Base-by-base conservation (phyloP, 2,797 vertebrate species). In the Tadarida brasiliensis region DNA sequence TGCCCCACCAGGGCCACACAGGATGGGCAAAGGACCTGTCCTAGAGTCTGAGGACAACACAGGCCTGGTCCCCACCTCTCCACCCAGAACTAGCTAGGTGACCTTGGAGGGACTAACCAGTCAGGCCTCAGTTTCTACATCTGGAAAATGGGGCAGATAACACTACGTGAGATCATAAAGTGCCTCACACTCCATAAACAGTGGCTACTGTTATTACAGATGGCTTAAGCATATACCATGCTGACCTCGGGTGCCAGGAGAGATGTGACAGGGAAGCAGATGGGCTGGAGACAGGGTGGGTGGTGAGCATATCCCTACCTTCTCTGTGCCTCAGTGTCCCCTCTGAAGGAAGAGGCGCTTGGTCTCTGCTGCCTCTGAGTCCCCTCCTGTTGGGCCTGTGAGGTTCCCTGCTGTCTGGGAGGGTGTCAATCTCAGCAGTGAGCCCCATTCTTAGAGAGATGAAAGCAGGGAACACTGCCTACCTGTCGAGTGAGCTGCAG, bases 101-200 rank as follows among this genome's bases (percentile, higher is more conserved):
- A 93, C 54, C 73, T 70, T 78, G 63, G 57, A 63, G n/a, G 39
- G 82, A 74, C 73, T 85, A 63, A 63, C 39, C 74, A 35, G 77
- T 67, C 15, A 0, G 28, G 78, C 51, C 87, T 96, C 71, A 67
- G 92, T 91, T 90, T 92, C 93, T 84, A 49, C 59, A 70, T 81
- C 92, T 91, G 78, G 59, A 67, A 97, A 96, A 86, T 17, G 90
- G 80, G 49, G 65, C 71, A 54, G 70, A 67, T 81, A 88, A 91
- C 39, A 47, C 49, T 17, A 11, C 57, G 63, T 10, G 51, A 93
- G 87, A 92, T 76, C 87, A 82, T 16, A 35, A 78, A 84, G 56
- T 12, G 15, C 39, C 67, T 39, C 1, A 0, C 2, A 20, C 73
- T 22, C 19, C n/a, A 9, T 35, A 14, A 67, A 49, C 39, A 30